These are phyloP conservation scores for Diadumene lineata DNA, from an alignment of 92 coral and sea anemone species.

Conservation along the genomic window DNA sequence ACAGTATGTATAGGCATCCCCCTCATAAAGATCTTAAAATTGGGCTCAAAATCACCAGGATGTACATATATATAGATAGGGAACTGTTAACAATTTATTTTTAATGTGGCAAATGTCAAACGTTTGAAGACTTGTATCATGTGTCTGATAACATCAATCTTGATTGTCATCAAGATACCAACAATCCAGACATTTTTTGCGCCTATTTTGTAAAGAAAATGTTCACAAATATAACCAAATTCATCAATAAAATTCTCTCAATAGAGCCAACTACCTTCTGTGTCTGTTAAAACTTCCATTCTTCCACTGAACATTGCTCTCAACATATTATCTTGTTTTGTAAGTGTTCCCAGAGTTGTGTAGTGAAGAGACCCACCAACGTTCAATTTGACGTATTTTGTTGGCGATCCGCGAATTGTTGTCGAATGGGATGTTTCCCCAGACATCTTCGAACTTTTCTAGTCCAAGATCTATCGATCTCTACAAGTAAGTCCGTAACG, in stretches of 20 bases:
- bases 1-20: too few relatives aligned
- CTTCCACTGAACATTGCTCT: constrained; percentile 99
- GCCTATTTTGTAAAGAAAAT: not conserved
- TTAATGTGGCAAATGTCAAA: not conserved
- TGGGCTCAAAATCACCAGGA: too few relatives aligned
- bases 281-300: constrained; percentile 98
- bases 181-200: constrained; percentile 8
- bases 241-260: not conserved
- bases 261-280: constrained; percentile 64
- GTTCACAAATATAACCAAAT: too few relatives aligned
- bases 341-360: constrained; percentile 93
- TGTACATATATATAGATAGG: too few relatives aligned
- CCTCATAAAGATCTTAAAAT: too few relatives aligned
- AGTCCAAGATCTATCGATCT: not conserved
- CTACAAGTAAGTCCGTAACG: not conserved
- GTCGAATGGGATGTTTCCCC: constrained; percentile 89
- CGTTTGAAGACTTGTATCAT: not conserved
- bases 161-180: not conserved
- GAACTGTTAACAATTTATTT: too few relatives aligned
- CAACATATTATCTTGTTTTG: constrained; percentile 96
- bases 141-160: not conserved
- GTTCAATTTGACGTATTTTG: constrained; percentile 95
- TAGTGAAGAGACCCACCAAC: constrained; percentile 98
- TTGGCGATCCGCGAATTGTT: constrained; percentile 90
- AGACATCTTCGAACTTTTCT: constrained; percentile 46